Evolutionary conservation across 1,140 invertebrate species (phyloP).

Genomic region (Conus ventricosus): DNA sequence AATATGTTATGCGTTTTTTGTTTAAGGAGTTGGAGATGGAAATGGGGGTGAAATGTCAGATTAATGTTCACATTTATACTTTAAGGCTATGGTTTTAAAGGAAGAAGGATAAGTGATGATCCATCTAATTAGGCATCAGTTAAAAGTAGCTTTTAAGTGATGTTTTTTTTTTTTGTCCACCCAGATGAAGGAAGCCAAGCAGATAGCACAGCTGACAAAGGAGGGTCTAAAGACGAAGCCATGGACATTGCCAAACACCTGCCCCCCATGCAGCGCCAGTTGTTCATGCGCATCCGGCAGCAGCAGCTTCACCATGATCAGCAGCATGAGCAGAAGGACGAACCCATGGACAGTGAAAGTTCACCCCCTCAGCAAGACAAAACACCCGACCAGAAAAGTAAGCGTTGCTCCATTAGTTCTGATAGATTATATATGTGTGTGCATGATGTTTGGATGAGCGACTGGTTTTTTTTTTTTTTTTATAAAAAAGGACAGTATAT

Average conservation of each 20-base stretch:
- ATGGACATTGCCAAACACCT: constrained; percentile 72
- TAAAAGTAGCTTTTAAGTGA: too few relatives aligned
- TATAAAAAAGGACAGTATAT: too few relatives aligned
- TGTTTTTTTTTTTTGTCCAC: background rate
- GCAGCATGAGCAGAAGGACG: constrained; percentile 40
- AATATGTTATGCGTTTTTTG: too few relatives aligned
- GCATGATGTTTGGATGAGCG: too few relatives aligned
- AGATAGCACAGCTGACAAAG: background rate
- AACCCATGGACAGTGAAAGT: background rate
- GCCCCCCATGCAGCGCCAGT: constrained; percentile 82
- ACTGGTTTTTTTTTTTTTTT: background rate
- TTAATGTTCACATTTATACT: too few relatives aligned
- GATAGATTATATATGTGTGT: too few relatives aligned
- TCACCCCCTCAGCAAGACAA: background rate
- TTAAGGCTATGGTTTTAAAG: too few relatives aligned
- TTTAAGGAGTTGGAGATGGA: too few relatives aligned
- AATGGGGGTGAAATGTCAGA: too few relatives aligned
- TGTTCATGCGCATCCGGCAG: constrained; percentile 82
- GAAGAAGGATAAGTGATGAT: too few relatives aligned
- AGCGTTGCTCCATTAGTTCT: background rate
- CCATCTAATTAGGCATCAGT: too few relatives aligned
- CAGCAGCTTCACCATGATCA: constrained; percentile 79
- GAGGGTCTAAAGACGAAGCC: constrained; percentile 1
- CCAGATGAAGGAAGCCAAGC: background rate
- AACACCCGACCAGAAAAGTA: background rate